Conservation (phyloP, 2,113 vertebrate genomes). For the Chaetodon trifascialis region DNA sequence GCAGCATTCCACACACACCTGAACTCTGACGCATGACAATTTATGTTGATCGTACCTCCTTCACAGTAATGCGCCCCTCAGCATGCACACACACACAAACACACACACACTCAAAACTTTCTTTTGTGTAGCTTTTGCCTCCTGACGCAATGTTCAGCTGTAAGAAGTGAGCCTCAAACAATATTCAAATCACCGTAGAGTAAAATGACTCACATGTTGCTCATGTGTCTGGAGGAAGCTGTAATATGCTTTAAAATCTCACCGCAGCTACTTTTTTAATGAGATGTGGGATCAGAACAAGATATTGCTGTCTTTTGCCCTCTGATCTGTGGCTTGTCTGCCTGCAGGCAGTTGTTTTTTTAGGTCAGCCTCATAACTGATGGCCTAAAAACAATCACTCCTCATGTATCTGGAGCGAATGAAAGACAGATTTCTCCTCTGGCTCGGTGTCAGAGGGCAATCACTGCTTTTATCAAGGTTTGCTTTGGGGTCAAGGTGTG, state of each 20-base stretch:
- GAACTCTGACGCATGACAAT: conserved; percentile 36
- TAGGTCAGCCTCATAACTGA: neutral
- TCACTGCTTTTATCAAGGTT: conserved; percentile 11
- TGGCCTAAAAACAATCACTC: conserved; percentile 5
- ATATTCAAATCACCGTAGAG: neutral
- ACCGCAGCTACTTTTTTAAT: neutral
- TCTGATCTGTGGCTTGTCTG: neutral
- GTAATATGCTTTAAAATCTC: neutral
- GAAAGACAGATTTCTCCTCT: neutral
- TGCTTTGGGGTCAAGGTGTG: conserved; percentile 28
- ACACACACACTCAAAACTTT: neutral
- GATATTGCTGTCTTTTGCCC: neutral
- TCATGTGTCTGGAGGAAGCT: neutral
- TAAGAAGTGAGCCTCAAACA: neutral
- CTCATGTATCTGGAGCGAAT: conserved; percentile 20
- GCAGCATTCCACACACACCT: conserved; percentile 75
- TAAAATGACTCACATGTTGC: neutral
- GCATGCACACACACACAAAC: neutral
- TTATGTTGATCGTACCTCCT: conserved; percentile 31
- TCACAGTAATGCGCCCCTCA: neutral
- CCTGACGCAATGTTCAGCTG: neutral
- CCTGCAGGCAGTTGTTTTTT: neutral
- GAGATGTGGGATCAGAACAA: conserved; percentile 1
- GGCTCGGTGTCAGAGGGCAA: conserved; percentile 18
- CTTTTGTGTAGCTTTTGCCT: neutral